These are phyloP conservation scores for Oryctes rhinoceros DNA, from an alignment of 1,140 invertebrate genomes.

Conservation along the genomic window DNA sequence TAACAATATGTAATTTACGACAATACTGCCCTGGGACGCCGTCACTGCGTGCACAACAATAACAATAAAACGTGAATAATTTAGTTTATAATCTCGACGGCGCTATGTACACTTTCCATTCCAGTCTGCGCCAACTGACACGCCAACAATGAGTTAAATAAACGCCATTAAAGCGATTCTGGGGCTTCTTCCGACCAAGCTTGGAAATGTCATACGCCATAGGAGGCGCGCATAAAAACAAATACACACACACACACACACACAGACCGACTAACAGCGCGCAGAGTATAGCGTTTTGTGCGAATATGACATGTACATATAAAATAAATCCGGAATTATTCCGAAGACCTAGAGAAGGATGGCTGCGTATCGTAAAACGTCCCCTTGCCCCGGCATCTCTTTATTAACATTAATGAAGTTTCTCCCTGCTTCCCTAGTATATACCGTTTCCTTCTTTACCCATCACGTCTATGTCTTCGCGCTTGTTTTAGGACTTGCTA, in stretches of 20 bases:
- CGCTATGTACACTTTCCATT: not conserved
- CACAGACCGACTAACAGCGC: not conserved
- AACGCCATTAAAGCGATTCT: not conserved
- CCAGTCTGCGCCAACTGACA: not conserved
- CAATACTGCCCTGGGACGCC: not conserved
- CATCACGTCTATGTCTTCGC: not conserved
- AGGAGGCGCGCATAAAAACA: not conserved
- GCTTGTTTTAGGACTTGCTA: not conserved
- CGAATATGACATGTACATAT: not conserved
- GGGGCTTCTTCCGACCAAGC: not conserved
- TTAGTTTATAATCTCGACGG: conserved; percentile 3
- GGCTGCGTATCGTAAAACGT: not conserved
- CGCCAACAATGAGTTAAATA: conserved; percentile 2
- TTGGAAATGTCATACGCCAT: not conserved
- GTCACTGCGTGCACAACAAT: not conserved
- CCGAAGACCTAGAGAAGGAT: not conserved
- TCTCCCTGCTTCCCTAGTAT: not conserved
- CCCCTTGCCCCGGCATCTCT: not conserved
- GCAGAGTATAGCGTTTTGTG: too few species aligned
- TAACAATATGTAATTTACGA: conserved; percentile 1
- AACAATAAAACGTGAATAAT: conserved; percentile 15
- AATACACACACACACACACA: not conserved
- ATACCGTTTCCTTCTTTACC: not conserved
- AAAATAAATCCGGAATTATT: not conserved
- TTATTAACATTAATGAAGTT: not conserved